phyloP scores from a whole-genome alignment of 2,888 invertebrate genomes.

The Coecobrya sp. region DNA sequence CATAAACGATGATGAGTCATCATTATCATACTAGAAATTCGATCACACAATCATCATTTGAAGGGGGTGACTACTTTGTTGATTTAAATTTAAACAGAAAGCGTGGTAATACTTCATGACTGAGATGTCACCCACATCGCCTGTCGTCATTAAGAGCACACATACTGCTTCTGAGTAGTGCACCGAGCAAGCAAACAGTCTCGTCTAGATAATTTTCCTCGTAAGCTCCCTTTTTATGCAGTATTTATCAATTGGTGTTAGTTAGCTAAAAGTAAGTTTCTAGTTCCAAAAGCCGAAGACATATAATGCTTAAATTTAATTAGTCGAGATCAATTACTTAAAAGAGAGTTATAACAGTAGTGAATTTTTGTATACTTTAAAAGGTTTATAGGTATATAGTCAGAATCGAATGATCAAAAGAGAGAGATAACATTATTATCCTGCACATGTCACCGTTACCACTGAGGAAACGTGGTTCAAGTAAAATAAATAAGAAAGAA shows the following conservation, averaged over 20 bases:
- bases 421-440: too few relatives aligned
- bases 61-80: not conserved
- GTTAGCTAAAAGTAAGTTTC: too few relatives aligned
- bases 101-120: not conserved
- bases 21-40: not conserved
- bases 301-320: too few relatives aligned
- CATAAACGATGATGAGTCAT: constrained; percentile 47
- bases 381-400: too few relatives aligned
- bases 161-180: not conserved
- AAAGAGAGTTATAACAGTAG: too few relatives aligned
- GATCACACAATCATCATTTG: constrained; percentile 24
- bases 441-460: too few relatives aligned
- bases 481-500: too few relatives aligned
- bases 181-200: not conserved
- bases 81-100: constrained; percentile 48
- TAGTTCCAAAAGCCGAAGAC: too few relatives aligned
- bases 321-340: too few relatives aligned
- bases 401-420: too few relatives aligned
- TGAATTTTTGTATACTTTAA: not conserved
- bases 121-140: constrained; percentile 27
- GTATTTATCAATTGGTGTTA: too few relatives aligned
- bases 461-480: too few relatives aligned
- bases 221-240: not conserved
- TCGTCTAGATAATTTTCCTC: not conserved
- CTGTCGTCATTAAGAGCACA: not conserved